A percentile compares a stretch with the other conserved stretches of the same genome.
phyloP scores from a whole-genome alignment of 2,888 invertebrate species.

The Drosophila gaucha region DNA sequence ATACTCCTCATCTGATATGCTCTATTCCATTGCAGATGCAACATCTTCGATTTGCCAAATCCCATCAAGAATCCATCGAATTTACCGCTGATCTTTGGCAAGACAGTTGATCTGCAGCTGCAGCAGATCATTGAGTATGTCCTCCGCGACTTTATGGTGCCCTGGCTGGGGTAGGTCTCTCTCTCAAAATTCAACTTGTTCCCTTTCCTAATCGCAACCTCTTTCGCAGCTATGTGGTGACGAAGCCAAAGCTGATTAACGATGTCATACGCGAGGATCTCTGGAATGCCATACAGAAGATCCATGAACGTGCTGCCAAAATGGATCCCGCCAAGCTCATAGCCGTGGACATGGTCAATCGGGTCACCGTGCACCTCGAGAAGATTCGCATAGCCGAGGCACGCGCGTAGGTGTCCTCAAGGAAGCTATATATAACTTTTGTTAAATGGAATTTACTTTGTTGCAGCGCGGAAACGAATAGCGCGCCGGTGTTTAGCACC shows the following conservation, averaged over 20 bases:
- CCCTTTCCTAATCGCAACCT: neutral
- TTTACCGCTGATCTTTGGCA: constrained; percentile 92
- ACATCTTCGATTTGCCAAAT: constrained; percentile 84
- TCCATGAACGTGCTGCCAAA: constrained; percentile 90
- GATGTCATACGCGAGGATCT: constrained; percentile 91
- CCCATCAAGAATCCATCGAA: constrained; percentile 85
- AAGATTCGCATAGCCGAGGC: constrained; percentile 91
- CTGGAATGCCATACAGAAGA: constrained; percentile 91
- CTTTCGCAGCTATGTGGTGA: constrained; percentile 86
- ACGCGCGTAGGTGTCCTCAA: constrained; percentile 87
- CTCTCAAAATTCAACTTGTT: neutral
- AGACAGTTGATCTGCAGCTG: constrained; percentile 92
- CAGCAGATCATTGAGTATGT: constrained; percentile 93
- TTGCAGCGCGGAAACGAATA: constrained; percentile 87
- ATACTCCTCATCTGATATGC: neutral
- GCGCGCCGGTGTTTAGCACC: constrained; percentile 89
- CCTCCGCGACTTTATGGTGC: constrained; percentile 91
- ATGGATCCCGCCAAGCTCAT: constrained; percentile 93
- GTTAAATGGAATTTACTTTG: neutral
- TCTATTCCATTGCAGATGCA: constrained; percentile 67
- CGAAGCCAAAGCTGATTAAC: constrained; percentile 88
- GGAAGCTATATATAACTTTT: accelerated
- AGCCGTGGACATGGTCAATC: constrained; percentile 92
- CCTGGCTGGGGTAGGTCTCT: constrained; percentile 87
- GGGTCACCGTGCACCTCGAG: constrained; percentile 93